Evolutionary conservation across 2,888 invertebrate species (phyloP), one percentile per base, ranked within the genome.

Genomic region (Pasiphila rectangulata): DNA sequence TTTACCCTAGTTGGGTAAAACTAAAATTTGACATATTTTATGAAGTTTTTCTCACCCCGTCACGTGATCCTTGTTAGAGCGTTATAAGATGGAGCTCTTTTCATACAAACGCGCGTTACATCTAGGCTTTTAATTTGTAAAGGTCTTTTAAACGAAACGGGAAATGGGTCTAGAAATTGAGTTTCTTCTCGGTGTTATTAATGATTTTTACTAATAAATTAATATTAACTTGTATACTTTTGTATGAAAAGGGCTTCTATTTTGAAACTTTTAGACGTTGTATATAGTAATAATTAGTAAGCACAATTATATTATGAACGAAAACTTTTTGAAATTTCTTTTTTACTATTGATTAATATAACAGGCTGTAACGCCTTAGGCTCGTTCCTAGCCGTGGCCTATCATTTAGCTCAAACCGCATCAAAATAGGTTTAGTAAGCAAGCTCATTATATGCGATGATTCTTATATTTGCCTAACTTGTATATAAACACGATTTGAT

Each of bases 331-430:
- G 38, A 51, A 46, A 42, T 45, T 44, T 38, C 46, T 57, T 51
- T 47, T 50, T 48, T 46, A 42, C 50, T 43, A 46, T 38, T 45
- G 13, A 13, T 29, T 7, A 9, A 7, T 16, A 17, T n/a, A 16
- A 43, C 37, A 39, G 32, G 40, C 23, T 37, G 16, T 40, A 13
- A 9, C 29, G 47, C 43, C 34, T 38, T 39, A 39, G 35, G 39
- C 25, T 38, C 40, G 36, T 47, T 43, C 46, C 20, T 48, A 35
- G 23, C 39, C 13, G 40, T 39, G 53, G 57, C 57, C 57, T 58
- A 57, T 23, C 15, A 41, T 38, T 46, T 51, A 54, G 56, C 57
- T 58, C 57, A 54, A 57, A 50, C 32, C 20, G 47, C 51, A 56
- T 56, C 51, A 47, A 13, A 36, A 51, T 38, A 38, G 36, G 42